Evolutionary conservation across 2,797 vertebrate genomes (phyloP).

Genomic region (Enteromius argenteus): DNA sequence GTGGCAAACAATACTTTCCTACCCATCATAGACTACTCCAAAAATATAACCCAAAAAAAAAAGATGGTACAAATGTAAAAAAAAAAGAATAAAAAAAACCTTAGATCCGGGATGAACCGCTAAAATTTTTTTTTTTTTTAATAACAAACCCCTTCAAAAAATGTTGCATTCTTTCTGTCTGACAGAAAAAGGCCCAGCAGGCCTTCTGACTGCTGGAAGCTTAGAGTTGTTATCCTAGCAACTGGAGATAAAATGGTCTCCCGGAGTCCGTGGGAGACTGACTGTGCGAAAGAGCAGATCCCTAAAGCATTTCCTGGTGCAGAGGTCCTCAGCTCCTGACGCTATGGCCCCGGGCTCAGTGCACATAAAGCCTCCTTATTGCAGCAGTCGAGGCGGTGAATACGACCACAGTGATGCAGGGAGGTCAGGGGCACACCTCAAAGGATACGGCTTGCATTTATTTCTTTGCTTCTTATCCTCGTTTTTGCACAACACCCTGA

Average conservation of each 20-base stretch:
- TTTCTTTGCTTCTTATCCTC: constrained; percentile 53
- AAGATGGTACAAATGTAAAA: constrained; percentile 27
- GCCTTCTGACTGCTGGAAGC: constrained; percentile 70
- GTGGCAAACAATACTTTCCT: constrained; percentile 19
- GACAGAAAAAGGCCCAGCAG: constrained; percentile 62
- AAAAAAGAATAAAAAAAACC: background rate
- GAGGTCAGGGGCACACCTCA: constrained; percentile 73
- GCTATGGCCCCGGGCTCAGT: constrained; percentile 70
- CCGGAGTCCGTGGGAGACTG: constrained; percentile 71
- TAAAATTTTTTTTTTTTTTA: constrained; percentile 62
- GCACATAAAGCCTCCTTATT: constrained; percentile 72
- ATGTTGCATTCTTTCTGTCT: constrained; percentile 57
- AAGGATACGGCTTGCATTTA: constrained; percentile 61
- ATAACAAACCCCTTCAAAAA: constrained; percentile 56
- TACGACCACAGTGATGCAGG: constrained; percentile 65
- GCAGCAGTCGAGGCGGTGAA: constrained; percentile 70
- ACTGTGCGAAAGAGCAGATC: constrained; percentile 71
- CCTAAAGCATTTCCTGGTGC: constrained; percentile 77
- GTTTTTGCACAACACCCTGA: constrained; percentile 55
- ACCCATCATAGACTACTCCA: constrained; percentile 10
- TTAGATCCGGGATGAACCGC: constrained; percentile 51
- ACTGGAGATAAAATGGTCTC: constrained; percentile 75
- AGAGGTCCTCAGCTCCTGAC: constrained; percentile 72
- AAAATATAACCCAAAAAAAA: constrained; percentile 10
- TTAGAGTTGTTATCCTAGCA: constrained; percentile 74